Percentiles rank a stretch among this genome's conserved stretches.
These are phyloP conservation scores for Abrostola triplasia DNA, from an alignment of 2,888 invertebrate species.

Conservation along the genomic window DNA sequence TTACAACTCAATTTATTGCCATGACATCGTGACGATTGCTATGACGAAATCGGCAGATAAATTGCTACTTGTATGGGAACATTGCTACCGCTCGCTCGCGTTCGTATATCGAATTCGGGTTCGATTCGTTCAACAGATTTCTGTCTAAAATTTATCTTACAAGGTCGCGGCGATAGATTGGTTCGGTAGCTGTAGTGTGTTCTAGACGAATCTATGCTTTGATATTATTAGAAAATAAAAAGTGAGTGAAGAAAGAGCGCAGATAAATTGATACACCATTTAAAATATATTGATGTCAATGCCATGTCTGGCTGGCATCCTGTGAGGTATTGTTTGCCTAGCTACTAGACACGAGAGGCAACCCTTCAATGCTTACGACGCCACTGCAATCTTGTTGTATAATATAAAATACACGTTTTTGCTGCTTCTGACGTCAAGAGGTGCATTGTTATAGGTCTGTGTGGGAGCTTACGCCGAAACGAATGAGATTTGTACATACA, in stretches of 20 bases:
- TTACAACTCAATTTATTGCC: conserved; percentile 16
- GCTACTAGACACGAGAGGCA: conserved; percentile 36
- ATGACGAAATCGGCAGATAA: conserved; percentile 7
- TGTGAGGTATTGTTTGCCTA: conserved; percentile 39
- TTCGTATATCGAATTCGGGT: conserved; percentile 2
- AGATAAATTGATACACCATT: conserved; percentile 13
- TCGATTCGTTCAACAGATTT: conserved; percentile 6
- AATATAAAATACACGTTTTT: conserved; percentile 40
- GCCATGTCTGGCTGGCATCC: conserved; percentile 44
- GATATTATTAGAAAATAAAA: not conserved
- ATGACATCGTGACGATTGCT: conserved; percentile 5
- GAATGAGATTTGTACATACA: conserved; percentile 29
- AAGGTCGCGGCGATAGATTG: conserved; percentile 1
- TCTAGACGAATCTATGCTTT: not conserved
- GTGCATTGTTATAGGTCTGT: conserved; percentile 48
- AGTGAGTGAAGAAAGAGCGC: not conserved
- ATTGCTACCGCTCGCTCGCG: conserved; percentile 3
- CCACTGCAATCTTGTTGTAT: conserved; percentile 38
- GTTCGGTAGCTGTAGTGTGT: not conserved
- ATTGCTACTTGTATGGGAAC: conserved; percentile 7
- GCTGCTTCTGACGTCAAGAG: conserved; percentile 48
- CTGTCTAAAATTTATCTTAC: conserved; percentile 5
- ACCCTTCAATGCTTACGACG: conserved; percentile 38
- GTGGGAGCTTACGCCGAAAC: conserved; percentile 29
- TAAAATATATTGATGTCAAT: conserved; percentile 31